Base-by-base conservation (phyloP, 2,113 vertebrate species). In the Morone chrysops region DNA sequence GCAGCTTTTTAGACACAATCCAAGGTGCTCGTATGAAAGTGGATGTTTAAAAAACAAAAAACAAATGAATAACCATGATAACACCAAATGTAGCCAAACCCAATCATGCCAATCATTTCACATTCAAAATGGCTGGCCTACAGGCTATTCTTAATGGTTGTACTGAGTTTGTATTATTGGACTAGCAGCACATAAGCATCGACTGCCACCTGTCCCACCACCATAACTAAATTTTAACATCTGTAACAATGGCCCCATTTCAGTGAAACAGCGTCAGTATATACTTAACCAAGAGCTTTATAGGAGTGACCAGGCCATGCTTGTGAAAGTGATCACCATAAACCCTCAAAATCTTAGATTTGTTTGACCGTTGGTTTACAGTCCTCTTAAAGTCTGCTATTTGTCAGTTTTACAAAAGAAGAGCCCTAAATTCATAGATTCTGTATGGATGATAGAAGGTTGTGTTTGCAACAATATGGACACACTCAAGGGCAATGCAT, bases 401-500 rank as follows among this genome's bases (percentile, higher is more conserved):
- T 51, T 70, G 57, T 74, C 45, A 11, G 18, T 45, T 84, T 60
- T 47, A 70, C 61, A 66, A 82, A 78, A 75, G 74, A 83, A 66
- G 17, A 70, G 72, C 60, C 50, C 25, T 54, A 36, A 80, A 81
- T 89, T 75, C 72, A 85, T 43, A 66, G 65, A 68, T 36, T 63
- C 1, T 12, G 36, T 13, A 8, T 0, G 36, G 61, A 43, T n/a
- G 70, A 84, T 68, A 13, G 71, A 84, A 51, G 75, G 51, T 53
- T 66, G 17, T 81, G 61, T 63, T 67, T 62, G 67, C 17, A 60
- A 60, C 17, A 60, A 60, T 17, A 65, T 77, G 82, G 76, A 69
- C 56, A 50, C 62, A 66, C 9, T 77, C 76, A 88, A 83, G 85
- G 89, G 67, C 78, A 81, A 43, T 0, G 73, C 78, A 53, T 72